Evolutionary conservation across 1,140 invertebrate genomes (phyloP).

Genomic region (Anagrus nilaparvatae): DNA sequence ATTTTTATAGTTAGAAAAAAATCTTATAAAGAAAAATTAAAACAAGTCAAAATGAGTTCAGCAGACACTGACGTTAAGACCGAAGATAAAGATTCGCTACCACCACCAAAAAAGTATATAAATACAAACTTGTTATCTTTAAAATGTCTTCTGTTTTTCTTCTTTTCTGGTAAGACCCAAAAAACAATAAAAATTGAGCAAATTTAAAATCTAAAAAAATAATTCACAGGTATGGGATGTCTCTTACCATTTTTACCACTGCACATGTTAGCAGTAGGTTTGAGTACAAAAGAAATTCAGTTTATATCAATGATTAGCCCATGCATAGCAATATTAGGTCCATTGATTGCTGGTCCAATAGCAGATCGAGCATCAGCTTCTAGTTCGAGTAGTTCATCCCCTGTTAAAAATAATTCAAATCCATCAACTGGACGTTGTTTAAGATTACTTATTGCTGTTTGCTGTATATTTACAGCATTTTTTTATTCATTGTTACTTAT

Average conservation of each 20-base stretch:
- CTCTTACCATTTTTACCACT: constrained; percentile 64
- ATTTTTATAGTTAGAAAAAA: too few relatives aligned
- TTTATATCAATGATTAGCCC: constrained; percentile 64
- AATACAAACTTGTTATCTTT: constrained; percentile 39
- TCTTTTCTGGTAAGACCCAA: constrained; percentile 38
- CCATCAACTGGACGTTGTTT: constrained; percentile 44
- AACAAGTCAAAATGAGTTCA: too few relatives aligned
- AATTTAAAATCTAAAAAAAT: neutral
- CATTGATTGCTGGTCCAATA: constrained; percentile 52
- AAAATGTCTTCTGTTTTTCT: constrained; percentile 43
- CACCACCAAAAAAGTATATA: constrained; percentile 24
- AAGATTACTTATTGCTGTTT: constrained; percentile 56
- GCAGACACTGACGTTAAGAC: too few relatives aligned
- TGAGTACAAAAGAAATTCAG: constrained; percentile 57
- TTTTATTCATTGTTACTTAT: constrained; percentile 55
- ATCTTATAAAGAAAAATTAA: too few relatives aligned
- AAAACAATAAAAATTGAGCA: neutral
- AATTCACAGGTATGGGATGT: constrained; percentile 57
- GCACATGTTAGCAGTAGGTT: constrained; percentile 59
- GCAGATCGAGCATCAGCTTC: constrained; percentile 49
- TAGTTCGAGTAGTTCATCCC: constrained; percentile 31
- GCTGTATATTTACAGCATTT: constrained; percentile 54
- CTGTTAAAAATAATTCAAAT: too few relatives aligned
- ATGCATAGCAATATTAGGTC: constrained; percentile 58
- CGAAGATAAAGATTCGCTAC: too few relatives aligned